Evolutionary conservation across 1,140 invertebrate species (phyloP).

Genomic region (Drosophila nannoptera): DNA sequence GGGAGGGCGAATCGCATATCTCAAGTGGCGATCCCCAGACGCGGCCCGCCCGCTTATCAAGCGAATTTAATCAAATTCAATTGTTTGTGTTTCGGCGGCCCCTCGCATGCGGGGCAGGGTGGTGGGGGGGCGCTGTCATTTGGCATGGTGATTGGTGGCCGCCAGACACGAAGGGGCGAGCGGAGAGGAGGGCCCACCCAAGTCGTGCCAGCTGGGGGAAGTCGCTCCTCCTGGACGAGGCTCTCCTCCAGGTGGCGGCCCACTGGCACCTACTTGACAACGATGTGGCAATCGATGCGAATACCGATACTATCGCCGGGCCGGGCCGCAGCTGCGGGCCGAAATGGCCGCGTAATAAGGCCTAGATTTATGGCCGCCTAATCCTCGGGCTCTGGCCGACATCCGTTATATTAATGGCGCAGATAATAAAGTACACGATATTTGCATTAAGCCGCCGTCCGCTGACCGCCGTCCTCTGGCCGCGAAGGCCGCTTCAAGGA

Average conservation of each 20-base stretch:
- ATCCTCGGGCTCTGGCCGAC: conserved; percentile 9
- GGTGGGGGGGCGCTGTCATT: too few relatives aligned
- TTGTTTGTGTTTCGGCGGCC: conserved; percentile 67
- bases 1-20: conserved; percentile 48
- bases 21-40: conserved; percentile 56
- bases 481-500: conserved; percentile 20
- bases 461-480: too few relatives aligned
- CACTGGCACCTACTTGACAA: conserved; percentile 29
- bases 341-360: not conserved
- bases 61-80: conserved; percentile 76
- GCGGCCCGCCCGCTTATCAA: conserved; percentile 59
- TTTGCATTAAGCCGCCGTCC: conserved; percentile 39
- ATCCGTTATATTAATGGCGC: conserved; percentile 48
- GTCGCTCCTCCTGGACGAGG: too few relatives aligned
- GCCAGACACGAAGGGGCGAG: conserved; percentile 60
- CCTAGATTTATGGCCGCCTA: conserved; percentile 36
- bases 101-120: not conserved
- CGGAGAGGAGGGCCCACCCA: not conserved
- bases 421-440: conserved; percentile 52
- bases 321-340: too few relatives aligned
- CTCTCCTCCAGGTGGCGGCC: not conserved
- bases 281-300: conserved; percentile 19
- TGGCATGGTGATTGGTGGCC: conserved; percentile 64
- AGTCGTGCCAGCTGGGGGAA: too few relatives aligned
- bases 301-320: not conserved